Evolutionary conservation across 2,888 invertebrate species (phyloP).

Genomic region (Lycocerus yunnanus): DNA sequence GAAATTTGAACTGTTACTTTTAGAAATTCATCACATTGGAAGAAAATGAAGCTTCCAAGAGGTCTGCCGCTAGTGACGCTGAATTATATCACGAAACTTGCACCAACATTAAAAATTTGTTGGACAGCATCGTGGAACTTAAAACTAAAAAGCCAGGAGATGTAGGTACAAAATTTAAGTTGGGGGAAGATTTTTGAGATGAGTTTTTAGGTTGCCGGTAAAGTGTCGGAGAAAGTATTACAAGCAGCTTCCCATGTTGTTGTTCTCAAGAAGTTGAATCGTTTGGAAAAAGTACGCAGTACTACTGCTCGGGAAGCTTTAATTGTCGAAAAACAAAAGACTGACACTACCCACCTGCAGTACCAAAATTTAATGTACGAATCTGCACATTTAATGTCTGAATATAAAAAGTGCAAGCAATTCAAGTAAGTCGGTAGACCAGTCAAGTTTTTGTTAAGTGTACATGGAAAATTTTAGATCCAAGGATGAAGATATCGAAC

Average conservation of each 20-base stretch:
- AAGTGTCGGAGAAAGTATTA: slow-evolving; percentile 69
- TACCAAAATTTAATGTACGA: slow-evolving; percentile 94
- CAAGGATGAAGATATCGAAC: slow-evolving; percentile 90
- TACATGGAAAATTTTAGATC: slow-evolving; percentile 61
- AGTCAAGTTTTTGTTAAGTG: slow-evolving; percentile 11
- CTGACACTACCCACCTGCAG: slow-evolving; percentile 87
- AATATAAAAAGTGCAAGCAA: slow-evolving; percentile 92
- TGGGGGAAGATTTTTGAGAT: neutral
- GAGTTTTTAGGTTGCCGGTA: slow-evolving; percentile 59
- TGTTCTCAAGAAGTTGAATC: slow-evolving; percentile 86
- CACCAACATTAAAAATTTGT: slow-evolving; percentile 68
- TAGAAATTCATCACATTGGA: slow-evolving; percentile 74
- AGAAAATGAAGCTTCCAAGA: slow-evolving; percentile 70
- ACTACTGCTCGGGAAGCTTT: slow-evolving; percentile 81
- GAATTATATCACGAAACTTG: slow-evolving; percentile 70
- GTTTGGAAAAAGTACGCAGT: slow-evolving; percentile 86
- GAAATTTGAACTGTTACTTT: slow-evolving; percentile 34
- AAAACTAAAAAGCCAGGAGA: slow-evolving; percentile 64
- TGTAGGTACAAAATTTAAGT: slow-evolving; percentile 51
- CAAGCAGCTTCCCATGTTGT: slow-evolving; percentile 79
- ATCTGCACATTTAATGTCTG: slow-evolving; percentile 89
- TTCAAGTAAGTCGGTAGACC: slow-evolving; percentile 73
- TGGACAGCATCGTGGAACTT: slow-evolving; percentile 70
- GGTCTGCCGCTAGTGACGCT: slow-evolving; percentile 72
- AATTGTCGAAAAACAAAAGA: slow-evolving; percentile 82